A percentile compares a stretch with the other conserved stretches of the same genome.
Evolutionary conservation across 2,113 vertebrate genomes (phyloP).

Genomic region (Eira barbara): DNA sequence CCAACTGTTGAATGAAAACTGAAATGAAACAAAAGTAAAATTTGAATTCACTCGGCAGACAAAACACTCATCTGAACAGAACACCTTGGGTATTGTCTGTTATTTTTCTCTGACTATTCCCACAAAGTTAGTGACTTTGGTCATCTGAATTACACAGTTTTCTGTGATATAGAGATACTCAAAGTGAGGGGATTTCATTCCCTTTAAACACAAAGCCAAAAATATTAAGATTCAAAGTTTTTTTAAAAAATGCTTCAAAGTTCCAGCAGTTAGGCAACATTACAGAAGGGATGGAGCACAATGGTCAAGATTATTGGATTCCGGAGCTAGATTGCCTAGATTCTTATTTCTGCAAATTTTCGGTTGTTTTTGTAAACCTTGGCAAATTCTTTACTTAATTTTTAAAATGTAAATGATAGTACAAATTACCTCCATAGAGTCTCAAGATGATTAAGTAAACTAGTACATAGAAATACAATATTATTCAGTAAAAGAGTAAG

Average conservation of each 20-base stretch:
- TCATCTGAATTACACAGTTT: not conserved
- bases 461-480: not conserved
- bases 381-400: not conserved
- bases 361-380: not conserved
- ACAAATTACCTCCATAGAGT: not conserved
- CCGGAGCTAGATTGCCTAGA: not conserved
- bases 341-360: not conserved
- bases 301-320: not conserved
- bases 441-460: not conserved
- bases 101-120: not conserved
- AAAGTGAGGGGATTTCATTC: not conserved
- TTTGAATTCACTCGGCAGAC: not conserved
- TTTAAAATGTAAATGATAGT: not conserved
- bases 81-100: not conserved
- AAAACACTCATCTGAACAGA: not conserved
- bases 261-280: not conserved
- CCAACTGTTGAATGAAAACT: not conserved
- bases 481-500: not conserved
- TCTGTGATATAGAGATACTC: not conserved
- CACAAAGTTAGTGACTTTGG: not conserved
- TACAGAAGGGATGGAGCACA: not conserved
- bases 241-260: not conserved
- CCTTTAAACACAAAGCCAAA: not conserved
- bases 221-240: not conserved
- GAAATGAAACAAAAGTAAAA: not conserved